phyloP scores from a whole-genome alignment of 2,797 vertebrate genomes.

The Hyperoplus immaculatus region DNA sequence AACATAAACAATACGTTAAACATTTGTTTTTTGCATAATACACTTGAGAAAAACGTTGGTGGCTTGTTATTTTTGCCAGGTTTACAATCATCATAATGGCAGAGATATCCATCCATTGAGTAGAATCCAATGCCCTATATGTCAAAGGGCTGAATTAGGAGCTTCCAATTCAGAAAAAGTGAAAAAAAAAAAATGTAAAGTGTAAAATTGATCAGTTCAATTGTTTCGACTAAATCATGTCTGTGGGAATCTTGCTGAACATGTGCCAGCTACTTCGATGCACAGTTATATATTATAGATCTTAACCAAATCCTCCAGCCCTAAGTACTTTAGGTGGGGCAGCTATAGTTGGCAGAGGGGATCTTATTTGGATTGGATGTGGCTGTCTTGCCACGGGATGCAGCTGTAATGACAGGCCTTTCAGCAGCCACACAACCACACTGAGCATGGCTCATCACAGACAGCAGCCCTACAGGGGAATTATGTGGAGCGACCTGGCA shows the following conservation, averaged over 20 bases:
- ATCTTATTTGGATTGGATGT: conserved; percentile 67
- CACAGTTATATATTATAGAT: conserved; percentile 28
- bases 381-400: conserved; percentile 74
- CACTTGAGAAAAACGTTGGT: too few relatives aligned
- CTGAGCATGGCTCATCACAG: conserved; percentile 76
- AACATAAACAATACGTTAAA: too few relatives aligned
- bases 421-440: conserved; percentile 76
- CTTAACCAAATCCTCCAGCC: conserved; percentile 35
- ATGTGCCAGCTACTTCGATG: conserved; percentile 19
- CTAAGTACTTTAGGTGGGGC: conserved; percentile 58
- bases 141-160: too few relatives aligned
- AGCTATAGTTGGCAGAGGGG: conserved; percentile 58
- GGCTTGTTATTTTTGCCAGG: too few relatives aligned
- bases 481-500: conserved; percentile 80
- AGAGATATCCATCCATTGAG: too few relatives aligned
- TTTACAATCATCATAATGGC: too few relatives aligned
- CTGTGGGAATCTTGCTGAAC: neutral
- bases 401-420: conserved; percentile 81
- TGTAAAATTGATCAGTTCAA: too few relatives aligned
- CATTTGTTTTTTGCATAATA: too few relatives aligned
- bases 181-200: too few relatives aligned
- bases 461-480: conserved; percentile 78
- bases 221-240: too few relatives aligned
- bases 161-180: too few relatives aligned
- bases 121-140: too few relatives aligned